These are phyloP conservation scores for Bombus breviceps DNA, from an alignment of 1,140 invertebrate species.

Conservation along the genomic window DNA sequence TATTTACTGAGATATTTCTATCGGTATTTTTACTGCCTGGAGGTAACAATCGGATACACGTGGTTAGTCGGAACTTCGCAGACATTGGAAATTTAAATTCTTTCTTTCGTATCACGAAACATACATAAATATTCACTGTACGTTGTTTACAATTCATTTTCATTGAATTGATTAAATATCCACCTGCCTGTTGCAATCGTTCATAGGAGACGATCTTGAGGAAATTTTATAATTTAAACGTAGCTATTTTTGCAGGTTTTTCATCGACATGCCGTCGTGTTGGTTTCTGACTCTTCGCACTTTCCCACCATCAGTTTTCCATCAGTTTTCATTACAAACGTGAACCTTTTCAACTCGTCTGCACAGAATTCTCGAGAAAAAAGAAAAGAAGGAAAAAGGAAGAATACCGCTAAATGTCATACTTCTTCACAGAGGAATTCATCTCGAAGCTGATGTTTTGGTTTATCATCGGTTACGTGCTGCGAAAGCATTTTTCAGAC, in stretches of 20 bases:
- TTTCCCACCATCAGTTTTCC: not conserved
- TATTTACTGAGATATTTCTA: not conserved
- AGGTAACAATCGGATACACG: not conserved
- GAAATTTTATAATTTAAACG: not conserved
- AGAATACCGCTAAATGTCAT: too few relatives aligned
- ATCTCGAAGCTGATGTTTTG: not conserved
- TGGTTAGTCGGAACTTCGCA: not conserved
- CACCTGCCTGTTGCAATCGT: too few relatives aligned
- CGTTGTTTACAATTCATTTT: constrained; percentile 2
- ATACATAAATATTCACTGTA: constrained; percentile 23
- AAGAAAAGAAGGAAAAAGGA: too few relatives aligned
- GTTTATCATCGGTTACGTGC: not conserved
- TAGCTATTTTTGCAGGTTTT: not conserved
- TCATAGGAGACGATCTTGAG: too few relatives aligned
- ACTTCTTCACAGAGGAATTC: not conserved
- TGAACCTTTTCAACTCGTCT: not conserved
- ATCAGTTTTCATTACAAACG: not conserved
- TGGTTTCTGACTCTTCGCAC: not conserved
- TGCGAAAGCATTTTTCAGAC: not conserved
- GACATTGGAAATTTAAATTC: constrained; percentile 5
- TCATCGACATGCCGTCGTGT: not conserved
- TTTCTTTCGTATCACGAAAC: too few relatives aligned
- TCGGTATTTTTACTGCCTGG: not conserved
- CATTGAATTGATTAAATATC: constrained; percentile 11
- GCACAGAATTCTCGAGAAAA: too few relatives aligned